Evolutionary conservation across 1,140 invertebrate species (phyloP).

Genomic region (Drosophila kikkawai): DNA sequence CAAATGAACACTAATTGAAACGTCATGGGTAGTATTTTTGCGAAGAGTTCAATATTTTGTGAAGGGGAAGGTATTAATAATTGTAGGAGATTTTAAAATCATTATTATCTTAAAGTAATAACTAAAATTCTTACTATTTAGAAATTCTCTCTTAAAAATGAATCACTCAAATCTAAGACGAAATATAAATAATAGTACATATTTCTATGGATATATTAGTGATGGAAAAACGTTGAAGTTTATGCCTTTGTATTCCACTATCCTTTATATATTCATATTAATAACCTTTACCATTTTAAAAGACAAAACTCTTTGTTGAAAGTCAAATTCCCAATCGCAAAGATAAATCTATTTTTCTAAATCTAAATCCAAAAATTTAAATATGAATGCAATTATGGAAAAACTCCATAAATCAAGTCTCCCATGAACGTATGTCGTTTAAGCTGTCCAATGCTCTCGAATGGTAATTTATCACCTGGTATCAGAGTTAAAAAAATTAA

Average conservation of each 20-base stretch:
- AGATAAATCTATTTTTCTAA: conserved; percentile 21
- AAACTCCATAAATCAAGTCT: conserved; percentile 35
- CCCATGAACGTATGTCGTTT: conserved; percentile 36
- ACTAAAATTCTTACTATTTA: not conserved
- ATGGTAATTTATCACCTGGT: conserved; percentile 36
- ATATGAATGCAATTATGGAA: conserved; percentile 38
- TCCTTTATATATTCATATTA: conserved; percentile 9
- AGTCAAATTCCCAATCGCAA: not conserved
- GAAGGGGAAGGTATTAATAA: no score
- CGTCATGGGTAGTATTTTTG: conserved; percentile 1
- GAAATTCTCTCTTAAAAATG: no score
- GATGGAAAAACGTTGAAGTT: not conserved
- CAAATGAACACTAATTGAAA: conserved; percentile 34
- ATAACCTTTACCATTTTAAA: conserved; percentile 1
- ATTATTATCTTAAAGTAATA: not conserved
- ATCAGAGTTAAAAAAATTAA: conserved; percentile 24
- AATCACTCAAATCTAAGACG: no score
- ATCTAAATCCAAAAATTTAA: conserved; percentile 26
- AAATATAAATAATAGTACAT: no score
- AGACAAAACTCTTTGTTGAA: conserved; percentile 4
- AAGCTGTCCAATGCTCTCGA: conserved; percentile 16
- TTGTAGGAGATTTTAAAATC: not conserved
- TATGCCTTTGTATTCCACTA: not conserved
- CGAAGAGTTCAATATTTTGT: not conserved
- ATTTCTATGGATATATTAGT: no score